A percentile compares a stretch with the other conserved stretches of the same genome.
Evolutionary conservation across 2,113 vertebrate genomes (phyloP).

Genomic region (Arenaria interpres): DNA sequence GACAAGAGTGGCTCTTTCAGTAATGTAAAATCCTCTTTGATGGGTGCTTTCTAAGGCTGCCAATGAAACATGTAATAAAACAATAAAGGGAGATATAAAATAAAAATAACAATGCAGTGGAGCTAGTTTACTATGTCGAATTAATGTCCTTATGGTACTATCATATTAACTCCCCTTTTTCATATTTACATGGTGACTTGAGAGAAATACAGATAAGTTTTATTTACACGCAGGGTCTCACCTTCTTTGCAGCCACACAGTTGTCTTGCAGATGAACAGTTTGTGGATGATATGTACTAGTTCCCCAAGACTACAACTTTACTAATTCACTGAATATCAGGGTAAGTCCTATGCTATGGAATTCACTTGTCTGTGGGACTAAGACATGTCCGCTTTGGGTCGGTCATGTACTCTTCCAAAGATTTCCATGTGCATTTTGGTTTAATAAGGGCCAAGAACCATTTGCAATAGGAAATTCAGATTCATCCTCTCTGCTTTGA

Average conservation of each 20-base stretch:
- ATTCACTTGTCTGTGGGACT: not conserved
- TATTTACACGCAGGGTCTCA: not conserved
- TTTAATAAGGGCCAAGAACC: not conserved
- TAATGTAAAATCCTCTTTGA: not conserved
- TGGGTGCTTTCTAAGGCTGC: not conserved
- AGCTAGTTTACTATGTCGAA: not conserved
- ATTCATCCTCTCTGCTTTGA: not conserved
- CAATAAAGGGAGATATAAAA: not conserved
- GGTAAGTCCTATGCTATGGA: not conserved
- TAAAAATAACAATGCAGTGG: not conserved
- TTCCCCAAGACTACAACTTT: not conserved
- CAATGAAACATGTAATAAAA: not conserved
- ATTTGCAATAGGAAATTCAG: not conserved
- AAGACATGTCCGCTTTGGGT: not conserved
- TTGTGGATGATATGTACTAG: not conserved
- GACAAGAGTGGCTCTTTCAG: not conserved
- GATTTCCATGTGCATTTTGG: not conserved
- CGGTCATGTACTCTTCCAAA: not conserved
- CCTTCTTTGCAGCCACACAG: not conserved
- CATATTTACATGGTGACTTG: not conserved
- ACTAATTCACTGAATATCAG: not conserved
- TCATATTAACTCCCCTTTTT: not conserved
- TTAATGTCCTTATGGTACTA: slow-evolving; percentile 14
- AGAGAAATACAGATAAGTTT: not conserved
- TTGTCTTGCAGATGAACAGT: not conserved